Evolutionary conservation across 2,113 vertebrate genomes (phyloP), one percentile per base, ranked within the genome.

Genomic region (Gavia stellata): DNA sequence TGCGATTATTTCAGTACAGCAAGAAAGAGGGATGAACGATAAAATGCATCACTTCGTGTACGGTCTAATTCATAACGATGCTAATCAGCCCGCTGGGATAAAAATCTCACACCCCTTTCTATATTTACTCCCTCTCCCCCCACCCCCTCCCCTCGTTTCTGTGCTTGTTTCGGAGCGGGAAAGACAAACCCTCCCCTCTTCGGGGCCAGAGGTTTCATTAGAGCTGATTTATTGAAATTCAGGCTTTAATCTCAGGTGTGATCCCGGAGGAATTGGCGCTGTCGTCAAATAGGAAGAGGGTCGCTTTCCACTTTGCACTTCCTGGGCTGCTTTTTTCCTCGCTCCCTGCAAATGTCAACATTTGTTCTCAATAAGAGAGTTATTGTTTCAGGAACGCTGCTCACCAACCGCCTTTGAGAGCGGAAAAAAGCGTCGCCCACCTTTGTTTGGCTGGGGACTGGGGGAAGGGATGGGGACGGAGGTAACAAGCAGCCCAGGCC

Each of bases 311-410:
- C 92, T 97, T 97, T 93, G 94, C 93, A 88, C 95, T 96, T 95
- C 96, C 96, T 93, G 90, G 95, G 94, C 82, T 94, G 96, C 92
- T 94, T 97, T 95, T 96, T 97, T 74, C 56, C 63, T 95, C 74
- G 47, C 96, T 98, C 97, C 95, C 94, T 97, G 97, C 97, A 98
- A 99, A 99, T 98, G 98, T 98, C 98, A 99, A 98, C 98, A 99
- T 99, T 99, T 99, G 98, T 98, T 99, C 98, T 98, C 97, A 98
- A 98, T 98, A 98, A 99, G 97, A 98, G 98, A 98, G 97, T 98
- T 98, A 98, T 98, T 99, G 98, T 99, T 99, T 99, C 98, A 97
- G 97, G 97, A 97, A 98, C 97, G 98, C 98, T 97, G 95, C 94
- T 96, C 94, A 96, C 97, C 98, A 94, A 98, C 97, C 93, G 98